A percentile compares a stretch with the other conserved stretches of the same genome.
Conservation (phyloP, 2,888 invertebrate species). For the Meteorus cinctellus region DNA sequence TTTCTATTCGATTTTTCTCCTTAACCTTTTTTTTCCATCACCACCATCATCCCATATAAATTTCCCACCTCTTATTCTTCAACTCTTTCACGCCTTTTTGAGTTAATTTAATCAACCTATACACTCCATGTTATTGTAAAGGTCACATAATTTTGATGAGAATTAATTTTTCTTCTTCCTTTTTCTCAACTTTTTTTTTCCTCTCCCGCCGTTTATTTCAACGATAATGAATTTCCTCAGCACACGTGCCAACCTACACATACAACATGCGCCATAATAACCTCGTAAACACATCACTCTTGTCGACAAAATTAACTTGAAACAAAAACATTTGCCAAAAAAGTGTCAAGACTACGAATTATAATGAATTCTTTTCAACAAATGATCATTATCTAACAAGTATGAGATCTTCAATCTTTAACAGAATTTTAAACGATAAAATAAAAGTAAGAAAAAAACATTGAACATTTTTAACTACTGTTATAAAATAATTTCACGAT, state of each 20-base stretch:
- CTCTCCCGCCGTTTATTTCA: not conserved
- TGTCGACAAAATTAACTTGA: conserved; percentile 19
- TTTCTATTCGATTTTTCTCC: not conserved
- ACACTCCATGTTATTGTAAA: not conserved
- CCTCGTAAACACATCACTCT: conserved; percentile 3
- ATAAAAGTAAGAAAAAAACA: not conserved
- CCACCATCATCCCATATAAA: not conserved
- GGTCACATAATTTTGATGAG: not conserved
- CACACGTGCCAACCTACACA: not conserved
- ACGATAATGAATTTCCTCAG: not conserved
- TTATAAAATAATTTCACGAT: not conserved
- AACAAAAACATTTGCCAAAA: conserved; percentile 9
- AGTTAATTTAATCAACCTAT: not conserved
- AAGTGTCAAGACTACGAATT: not conserved
- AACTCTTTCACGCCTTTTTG: not conserved
- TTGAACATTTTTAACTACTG: not conserved
- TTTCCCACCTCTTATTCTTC: not conserved
- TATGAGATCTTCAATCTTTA: not conserved
- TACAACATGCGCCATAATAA: not conserved
- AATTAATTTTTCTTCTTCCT: not conserved
- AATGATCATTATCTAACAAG: not conserved
- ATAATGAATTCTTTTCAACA: not conserved
- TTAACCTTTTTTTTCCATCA: not conserved
- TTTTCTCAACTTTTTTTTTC: not conserved
- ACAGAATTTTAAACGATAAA: not conserved